These are phyloP conservation scores for Oligia fasciuncula DNA, from an alignment of 2,888 invertebrate species.

Conservation along the genomic window DNA sequence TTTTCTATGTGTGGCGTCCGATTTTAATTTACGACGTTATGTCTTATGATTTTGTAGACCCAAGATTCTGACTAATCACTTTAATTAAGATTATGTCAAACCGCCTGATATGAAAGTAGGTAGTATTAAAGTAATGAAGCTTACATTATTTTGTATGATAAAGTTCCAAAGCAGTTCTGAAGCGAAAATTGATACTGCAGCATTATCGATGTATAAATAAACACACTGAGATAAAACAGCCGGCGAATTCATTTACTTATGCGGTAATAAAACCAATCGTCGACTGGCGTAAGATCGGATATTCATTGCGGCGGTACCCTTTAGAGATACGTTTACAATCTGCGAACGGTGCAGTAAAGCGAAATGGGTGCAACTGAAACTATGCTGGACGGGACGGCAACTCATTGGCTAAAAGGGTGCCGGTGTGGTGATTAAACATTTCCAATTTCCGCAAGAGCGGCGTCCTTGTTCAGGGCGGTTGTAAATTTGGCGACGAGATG, in stretches of 20 bases:
- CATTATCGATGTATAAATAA: conserved; percentile 61
- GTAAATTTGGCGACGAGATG: conserved; percentile 84
- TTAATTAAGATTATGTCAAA: conserved; percentile 36
- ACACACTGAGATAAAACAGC: conserved; percentile 66
- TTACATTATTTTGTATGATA: conserved; percentile 53
- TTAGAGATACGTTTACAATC: conserved; percentile 77
- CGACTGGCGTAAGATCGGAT: conserved; percentile 69
- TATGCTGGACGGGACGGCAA: conserved; percentile 68
- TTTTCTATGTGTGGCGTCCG: neutral
- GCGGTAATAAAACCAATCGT: conserved; percentile 69
- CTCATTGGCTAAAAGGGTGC: conserved; percentile 76
- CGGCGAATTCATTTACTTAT: conserved; percentile 63
- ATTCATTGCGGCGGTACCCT: conserved; percentile 78
- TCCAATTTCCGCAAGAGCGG: conserved; percentile 80
- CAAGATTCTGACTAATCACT: conserved; percentile 16
- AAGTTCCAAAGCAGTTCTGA: conserved; percentile 29
- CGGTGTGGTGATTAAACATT: conserved; percentile 82
- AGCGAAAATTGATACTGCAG: conserved; percentile 42
- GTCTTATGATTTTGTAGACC: conserved; percentile 6
- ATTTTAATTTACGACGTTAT: conserved; percentile 14
- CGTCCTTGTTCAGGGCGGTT: conserved; percentile 67
- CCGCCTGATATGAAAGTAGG: conserved; percentile 12
- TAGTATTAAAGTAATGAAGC: conserved; percentile 43
- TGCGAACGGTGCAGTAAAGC: conserved; percentile 74
- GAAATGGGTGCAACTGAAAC: conserved; percentile 58